These are phyloP conservation scores for Diadegma fenestrale DNA, from an alignment of 2,888 invertebrate genomes.

Conservation along the genomic window DNA sequence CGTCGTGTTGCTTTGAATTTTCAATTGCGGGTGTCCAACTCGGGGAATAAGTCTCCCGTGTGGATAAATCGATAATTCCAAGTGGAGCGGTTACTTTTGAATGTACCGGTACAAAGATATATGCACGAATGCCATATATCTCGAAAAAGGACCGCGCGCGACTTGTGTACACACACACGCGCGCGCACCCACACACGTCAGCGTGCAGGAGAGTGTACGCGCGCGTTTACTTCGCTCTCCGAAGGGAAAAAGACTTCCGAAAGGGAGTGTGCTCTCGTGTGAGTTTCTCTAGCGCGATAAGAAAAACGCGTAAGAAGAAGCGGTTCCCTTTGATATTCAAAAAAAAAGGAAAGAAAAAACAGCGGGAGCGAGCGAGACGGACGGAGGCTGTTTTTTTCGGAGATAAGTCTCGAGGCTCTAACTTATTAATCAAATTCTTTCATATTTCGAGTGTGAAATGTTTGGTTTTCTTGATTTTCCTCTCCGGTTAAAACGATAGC, in stretches of 20 bases:
- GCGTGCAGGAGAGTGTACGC: conserved; percentile 34
- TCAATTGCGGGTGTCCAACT: background rate
- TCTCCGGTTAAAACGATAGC: background rate
- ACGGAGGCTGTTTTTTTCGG: conserved; percentile 4
- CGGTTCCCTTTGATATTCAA: conserved; percentile 52
- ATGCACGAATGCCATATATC: conserved; percentile 33
- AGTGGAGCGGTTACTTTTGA: background rate
- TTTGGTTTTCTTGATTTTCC: conserved; percentile 19
- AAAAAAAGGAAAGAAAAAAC: background rate
- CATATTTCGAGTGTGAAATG: background rate
- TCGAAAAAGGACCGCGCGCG: conserved; percentile 38
- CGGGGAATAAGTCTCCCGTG: background rate
- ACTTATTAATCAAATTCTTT: conserved; percentile 32
- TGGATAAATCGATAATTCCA: background rate
- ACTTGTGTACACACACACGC: background rate
- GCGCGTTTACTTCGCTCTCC: conserved; percentile 50
- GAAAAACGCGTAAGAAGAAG: conserved; percentile 37
- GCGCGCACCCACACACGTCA: conserved; percentile 3
- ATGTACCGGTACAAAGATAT: background rate
- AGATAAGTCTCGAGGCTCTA: background rate
- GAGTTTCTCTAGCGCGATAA: conserved; percentile 46
- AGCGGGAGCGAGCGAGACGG: background rate
- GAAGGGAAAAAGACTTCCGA: conserved; percentile 46
- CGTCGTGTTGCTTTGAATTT: background rate
- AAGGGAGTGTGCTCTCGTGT: conserved; percentile 40